A percentile compares a stretch with the other conserved stretches of the same genome.
Evolutionary conservation across 2,797 vertebrate genomes (phyloP).

Genomic region (Protonibea diacanthus): DNA sequence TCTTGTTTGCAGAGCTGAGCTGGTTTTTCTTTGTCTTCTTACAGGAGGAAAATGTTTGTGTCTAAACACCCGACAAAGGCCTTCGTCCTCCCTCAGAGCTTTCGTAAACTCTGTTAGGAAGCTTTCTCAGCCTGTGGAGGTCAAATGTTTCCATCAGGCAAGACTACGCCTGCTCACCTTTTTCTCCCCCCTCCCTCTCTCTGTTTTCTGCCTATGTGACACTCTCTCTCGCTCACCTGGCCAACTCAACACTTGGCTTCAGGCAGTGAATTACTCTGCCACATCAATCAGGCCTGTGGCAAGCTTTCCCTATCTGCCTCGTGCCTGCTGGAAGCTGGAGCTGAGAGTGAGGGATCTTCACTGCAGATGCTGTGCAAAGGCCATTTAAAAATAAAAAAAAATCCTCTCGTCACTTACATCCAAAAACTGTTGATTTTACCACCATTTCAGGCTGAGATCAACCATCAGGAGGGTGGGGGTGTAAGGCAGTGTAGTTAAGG

Average conservation of each 20-base stretch:
- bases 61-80: slow-evolving; percentile 2
- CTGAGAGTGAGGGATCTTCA: not conserved
- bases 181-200: slow-evolving; percentile 3
- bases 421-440: not conserved
- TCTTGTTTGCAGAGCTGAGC: slow-evolving; percentile 44
- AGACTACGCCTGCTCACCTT: slow-evolving; percentile 55
- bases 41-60: not conserved
- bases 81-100: not conserved
- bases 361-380: not conserved
- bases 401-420: not conserved
- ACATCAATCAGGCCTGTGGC: slow-evolving; percentile 55
- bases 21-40: slow-evolving; percentile 61
- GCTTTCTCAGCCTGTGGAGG: slow-evolving; percentile 10
- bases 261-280: slow-evolving; percentile 59
- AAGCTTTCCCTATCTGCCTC: slow-evolving; percentile 15
- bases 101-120: not conserved
- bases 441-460: not conserved
- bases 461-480: not conserved
- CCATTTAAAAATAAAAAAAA: too few relatives aligned
- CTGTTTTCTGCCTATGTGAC: slow-evolving; percentile 19
- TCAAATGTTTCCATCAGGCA: slow-evolving; percentile 62
- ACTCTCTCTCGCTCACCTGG: slow-evolving; percentile 59
- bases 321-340: not conserved
- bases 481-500: not conserved
- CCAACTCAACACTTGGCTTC: slow-evolving; percentile 58